Evolutionary conservation across 2,888 invertebrate species (phyloP).

Genomic region (Colostygia pectinataria): DNA sequence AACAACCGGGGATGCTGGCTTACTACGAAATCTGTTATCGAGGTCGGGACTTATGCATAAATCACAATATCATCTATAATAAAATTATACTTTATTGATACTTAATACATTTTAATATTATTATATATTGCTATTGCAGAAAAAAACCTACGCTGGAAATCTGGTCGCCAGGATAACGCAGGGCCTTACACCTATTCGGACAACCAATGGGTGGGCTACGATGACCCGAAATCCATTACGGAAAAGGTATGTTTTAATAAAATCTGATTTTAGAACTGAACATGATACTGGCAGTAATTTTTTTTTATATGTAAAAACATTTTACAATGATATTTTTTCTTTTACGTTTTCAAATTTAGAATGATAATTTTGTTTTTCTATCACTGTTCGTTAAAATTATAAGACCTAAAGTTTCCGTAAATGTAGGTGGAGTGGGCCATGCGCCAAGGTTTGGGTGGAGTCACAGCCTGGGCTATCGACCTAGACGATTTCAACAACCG

Average conservation of each 20-base stretch:
- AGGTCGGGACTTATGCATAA: constrained; percentile 47
- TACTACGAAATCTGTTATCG: constrained; percentile 93
- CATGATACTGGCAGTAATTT: no score
- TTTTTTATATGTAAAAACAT: no score
- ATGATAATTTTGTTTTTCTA: no score
- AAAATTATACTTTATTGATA: neutral
- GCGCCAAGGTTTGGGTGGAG: constrained; percentile 89
- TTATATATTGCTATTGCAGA: constrained; percentile 69
- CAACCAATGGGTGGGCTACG: constrained; percentile 96
- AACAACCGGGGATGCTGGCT: constrained; percentile 93
- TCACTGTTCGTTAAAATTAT: neutral
- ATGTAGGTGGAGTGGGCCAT: constrained; percentile 87
- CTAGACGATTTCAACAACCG: constrained; percentile 93
- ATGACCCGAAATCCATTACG: constrained; percentile 89
- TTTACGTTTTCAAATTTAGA: no score
- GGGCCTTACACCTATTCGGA: constrained; percentile 91
- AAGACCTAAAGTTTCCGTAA: neutral
- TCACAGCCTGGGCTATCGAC: constrained; percentile 94
- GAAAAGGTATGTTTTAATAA: constrained; percentile 84
- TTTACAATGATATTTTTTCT: no score
- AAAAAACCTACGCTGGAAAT: constrained; percentile 86
- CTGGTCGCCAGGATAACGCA: constrained; percentile 82
- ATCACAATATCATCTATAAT: no score
- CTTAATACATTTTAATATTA: constrained; percentile 15
- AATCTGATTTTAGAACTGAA: no score